These are phyloP conservation scores for Cetoscarus ocellatus DNA, from an alignment of 2,797 vertebrate genomes.

Conservation along the genomic window DNA sequence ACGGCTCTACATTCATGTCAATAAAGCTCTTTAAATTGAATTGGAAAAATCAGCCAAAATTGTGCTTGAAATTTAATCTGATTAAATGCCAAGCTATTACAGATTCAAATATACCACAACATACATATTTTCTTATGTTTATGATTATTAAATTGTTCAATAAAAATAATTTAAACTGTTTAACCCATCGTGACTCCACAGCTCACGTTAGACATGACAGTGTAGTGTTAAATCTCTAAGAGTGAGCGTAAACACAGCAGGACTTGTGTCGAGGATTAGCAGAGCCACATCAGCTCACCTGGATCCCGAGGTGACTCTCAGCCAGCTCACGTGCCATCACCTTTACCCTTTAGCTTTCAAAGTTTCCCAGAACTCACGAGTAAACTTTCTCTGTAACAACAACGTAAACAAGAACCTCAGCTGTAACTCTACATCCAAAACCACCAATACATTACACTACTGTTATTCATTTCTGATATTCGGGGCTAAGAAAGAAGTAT, in stretches of 20 bases:
- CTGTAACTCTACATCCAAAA: no score
- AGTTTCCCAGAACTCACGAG: conserved; percentile 1
- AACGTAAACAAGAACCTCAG: neutral
- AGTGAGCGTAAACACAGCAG: conserved; percentile 61
- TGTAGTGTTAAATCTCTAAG: conserved; percentile 1
- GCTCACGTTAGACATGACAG: neutral
- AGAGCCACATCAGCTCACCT: conserved; percentile 51
- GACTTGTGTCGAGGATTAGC: conserved; percentile 62
- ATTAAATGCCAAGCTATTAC: no score
- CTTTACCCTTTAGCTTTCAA: neutral
- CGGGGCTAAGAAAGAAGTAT: neutral
- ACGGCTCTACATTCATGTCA: no score
- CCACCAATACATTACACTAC: neutral
- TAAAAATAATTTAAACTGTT: no score
- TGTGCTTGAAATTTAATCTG: no score
- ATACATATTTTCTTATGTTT: no score
- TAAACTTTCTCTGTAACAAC: neutral
- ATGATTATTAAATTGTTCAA: no score
- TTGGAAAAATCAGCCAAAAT: no score
- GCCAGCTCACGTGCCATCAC: conserved; percentile 49
- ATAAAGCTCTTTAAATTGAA: no score
- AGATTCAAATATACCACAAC: no score
- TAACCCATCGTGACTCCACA: no score
- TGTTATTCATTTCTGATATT: neutral
- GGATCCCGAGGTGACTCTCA: conserved; percentile 35